Evolutionary conservation across 2,888 invertebrate genomes (phyloP).

Genomic region (Athrips mouffetella): DNA sequence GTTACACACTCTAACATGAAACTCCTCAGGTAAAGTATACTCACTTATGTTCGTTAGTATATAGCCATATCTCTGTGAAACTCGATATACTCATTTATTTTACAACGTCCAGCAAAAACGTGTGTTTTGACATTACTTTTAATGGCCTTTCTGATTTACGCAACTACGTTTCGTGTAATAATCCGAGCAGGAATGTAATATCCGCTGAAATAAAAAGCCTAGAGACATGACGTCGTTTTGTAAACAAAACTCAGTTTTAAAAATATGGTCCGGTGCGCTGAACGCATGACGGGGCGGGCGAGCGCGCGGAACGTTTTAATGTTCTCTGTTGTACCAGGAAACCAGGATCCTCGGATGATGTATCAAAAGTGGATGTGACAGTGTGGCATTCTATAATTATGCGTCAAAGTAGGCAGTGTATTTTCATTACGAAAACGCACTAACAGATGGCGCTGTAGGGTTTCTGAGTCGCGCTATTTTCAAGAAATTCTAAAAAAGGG

Average conservation of each 20-base stretch:
- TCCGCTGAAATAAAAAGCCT: conserved; percentile 28
- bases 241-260: conserved; percentile 59
- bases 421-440: too few relatives aligned
- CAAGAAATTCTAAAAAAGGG: too few relatives aligned
- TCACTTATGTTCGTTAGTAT: too few relatives aligned
- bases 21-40: too few relatives aligned
- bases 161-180: conserved; percentile 30
- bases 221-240: conserved; percentile 47
- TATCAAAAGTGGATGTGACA: too few relatives aligned
- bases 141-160: conserved; percentile 49
- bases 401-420: too few relatives aligned
- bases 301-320: conserved; percentile 70
- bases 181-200: conserved; percentile 27
- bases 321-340: conserved; percentile 35
- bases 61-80: not conserved
- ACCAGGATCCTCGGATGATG: too few relatives aligned
- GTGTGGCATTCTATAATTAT: too few relatives aligned
- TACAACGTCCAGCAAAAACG: conserved; percentile 17
- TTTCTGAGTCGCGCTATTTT: too few relatives aligned
- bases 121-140: conserved; percentile 53
- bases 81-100: not conserved
- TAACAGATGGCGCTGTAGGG: too few relatives aligned
- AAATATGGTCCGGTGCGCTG: conserved; percentile 55
- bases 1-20: too few relatives aligned
- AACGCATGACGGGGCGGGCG: conserved; percentile 51